Conservation (phyloP, 2,888 invertebrate genomes). For the Torymus aiolomorphi region DNA sequence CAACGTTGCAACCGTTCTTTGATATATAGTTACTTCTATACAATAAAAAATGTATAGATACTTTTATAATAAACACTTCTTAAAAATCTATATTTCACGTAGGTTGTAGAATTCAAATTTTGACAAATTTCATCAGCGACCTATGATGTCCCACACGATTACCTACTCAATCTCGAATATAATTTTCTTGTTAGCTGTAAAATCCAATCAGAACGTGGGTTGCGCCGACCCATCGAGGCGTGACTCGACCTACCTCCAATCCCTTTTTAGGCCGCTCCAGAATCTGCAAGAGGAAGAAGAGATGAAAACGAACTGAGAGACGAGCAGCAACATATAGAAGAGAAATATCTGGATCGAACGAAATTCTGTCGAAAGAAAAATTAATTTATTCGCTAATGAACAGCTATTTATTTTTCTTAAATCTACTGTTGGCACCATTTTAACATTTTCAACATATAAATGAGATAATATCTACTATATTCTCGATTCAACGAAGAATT, state of each 20-base stretch:
- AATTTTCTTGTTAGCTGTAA: conserved; percentile 75
- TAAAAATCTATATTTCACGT: too few species aligned
- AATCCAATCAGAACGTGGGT: conserved; percentile 71
- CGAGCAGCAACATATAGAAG: conserved; percentile 9
- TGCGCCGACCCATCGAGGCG: conserved; percentile 59
- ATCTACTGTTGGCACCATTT: too few species aligned
- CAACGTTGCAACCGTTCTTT: too few species aligned
- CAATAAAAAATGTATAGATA: too few species aligned
- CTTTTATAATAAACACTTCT: too few species aligned
- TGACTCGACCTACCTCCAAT: conserved; percentile 57
- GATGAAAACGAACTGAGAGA: conserved; percentile 34
- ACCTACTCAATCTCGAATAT: conserved; percentile 74
- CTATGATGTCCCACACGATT: conserved; percentile 54
- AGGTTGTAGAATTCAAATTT: not conserved
- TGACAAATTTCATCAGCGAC: conserved; percentile 46
- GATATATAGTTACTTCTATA: too few species aligned
- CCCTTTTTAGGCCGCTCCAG: conserved; percentile 57
- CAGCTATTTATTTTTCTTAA: too few species aligned
- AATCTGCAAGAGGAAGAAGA: conserved; percentile 46
- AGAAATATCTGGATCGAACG: conserved; percentile 13
- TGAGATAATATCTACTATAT: too few species aligned
- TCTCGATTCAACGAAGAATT: too few species aligned
- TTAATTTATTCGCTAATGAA: conserved; percentile 8
- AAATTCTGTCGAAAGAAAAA: not conserved
- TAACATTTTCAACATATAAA: too few species aligned